phyloP scores from a whole-genome alignment of 2,113 vertebrate genomes.

The Anarrhichthys ocellatus region DNA sequence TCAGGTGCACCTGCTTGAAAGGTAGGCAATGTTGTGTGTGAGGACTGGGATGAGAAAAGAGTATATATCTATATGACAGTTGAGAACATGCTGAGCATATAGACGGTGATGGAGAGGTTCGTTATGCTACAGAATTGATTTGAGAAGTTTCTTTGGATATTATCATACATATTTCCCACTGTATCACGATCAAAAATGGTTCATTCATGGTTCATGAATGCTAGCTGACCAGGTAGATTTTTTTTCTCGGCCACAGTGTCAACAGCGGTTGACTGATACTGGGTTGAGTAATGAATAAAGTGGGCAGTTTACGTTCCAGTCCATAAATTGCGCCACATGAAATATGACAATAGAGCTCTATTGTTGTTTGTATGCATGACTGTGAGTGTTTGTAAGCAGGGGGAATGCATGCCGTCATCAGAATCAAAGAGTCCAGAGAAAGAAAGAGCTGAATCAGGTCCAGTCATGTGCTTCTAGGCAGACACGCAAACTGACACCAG shows the following conservation, averaged over 20 bases:
- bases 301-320: not conserved
- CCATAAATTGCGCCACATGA: conserved; percentile 1
- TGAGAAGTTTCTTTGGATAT: not conserved
- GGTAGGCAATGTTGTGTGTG: not conserved
- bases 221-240: not conserved
- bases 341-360: conserved; percentile 23
- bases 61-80: not conserved
- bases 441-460: conserved; percentile 82
- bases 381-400: conserved; percentile 54
- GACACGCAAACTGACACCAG: conserved; percentile 51
- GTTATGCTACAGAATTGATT: not conserved
- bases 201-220: not conserved
- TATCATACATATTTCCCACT: not conserved
- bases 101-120: not conserved
- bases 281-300: conserved; percentile 1
- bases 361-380: conserved; percentile 32
- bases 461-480: conserved; percentile 75
- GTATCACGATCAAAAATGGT: not conserved
- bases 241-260: not conserved
- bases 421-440: conserved; percentile 74
- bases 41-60: not conserved
- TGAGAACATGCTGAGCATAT: not conserved
- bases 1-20: not conserved
- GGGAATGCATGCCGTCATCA: conserved; percentile 83
- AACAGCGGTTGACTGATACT: not conserved